phyloP scores from a whole-genome alignment of 23 tunicate species.

The Phallusia fumigata region DNA sequence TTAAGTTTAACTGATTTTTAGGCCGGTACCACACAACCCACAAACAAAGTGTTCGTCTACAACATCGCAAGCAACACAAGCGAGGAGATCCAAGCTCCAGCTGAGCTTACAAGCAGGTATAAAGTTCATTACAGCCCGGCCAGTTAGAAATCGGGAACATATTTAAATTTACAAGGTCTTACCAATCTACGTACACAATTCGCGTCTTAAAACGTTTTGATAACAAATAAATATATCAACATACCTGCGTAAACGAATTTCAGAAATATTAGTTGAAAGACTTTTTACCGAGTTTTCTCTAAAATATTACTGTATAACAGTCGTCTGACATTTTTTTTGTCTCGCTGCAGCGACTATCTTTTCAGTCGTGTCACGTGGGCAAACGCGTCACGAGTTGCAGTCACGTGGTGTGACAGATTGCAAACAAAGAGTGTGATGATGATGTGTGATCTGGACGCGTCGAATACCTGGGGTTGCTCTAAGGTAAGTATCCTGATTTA shows the following conservation, averaged over 20 bases:
- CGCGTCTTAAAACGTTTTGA: no score
- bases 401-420: slow-evolving; percentile 45
- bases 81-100: slow-evolving; percentile 23
- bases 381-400: slow-evolving; percentile 20
- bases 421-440: slow-evolving; percentile 46
- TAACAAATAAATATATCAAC: no score
- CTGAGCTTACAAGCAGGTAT: slow-evolving; percentile 7
- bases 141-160: no score
- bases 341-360: slow-evolving; percentile 46
- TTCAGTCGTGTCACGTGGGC: slow-evolving; percentile 77
- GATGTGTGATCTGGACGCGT: slow-evolving; percentile 1
- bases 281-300: no score
- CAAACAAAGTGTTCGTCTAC: slow-evolving; percentile 45
- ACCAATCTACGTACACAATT: no score
- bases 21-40: slow-evolving; percentile 65
- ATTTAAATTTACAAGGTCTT: no score
- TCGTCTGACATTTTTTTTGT: background rate
- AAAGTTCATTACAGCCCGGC: no score
- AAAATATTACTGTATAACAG: no score
- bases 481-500: background rate
- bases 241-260: no score
- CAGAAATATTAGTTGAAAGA: no score
- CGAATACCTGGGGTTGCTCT: background rate
- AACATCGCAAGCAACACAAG: slow-evolving; percentile 14
- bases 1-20: background rate